Base-by-base conservation (phyloP, 2,888 invertebrate genomes). In the Gonocerus acuteangulatus region DNA sequence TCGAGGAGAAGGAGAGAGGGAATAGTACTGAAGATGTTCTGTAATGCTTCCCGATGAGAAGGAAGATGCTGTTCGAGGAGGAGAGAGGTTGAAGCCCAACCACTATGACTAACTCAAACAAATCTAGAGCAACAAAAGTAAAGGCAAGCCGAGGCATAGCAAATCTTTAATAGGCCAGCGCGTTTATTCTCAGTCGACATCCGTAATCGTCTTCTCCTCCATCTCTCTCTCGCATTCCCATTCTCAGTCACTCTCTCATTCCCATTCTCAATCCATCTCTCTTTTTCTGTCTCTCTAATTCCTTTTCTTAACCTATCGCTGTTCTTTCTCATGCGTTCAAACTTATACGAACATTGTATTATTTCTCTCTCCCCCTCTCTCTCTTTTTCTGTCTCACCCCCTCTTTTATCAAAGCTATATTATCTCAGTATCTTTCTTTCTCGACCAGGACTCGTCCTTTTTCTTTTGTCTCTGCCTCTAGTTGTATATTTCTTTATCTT, bases 141-240 rank as follows among this genome's bases (percentile, higher is more conserved):
- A 47, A 45, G 44, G 23, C 27, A 19, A 16, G 27, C 49, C 51
- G 44, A 23, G 19, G 61, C 64, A 64, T 62, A 64, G 42, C 64
- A 49, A 64, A 64, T 64, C 62, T 48, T 42, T 64, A 64, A 64
- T 64, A 51, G 64, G 3, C 13, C n/a, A 52, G 48, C 34, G 22
- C 60, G 59, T 47, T 62, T 57, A 62, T 62, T 62, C 58, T 51
- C 51, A 58, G n/a, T 23, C 36, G 36, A 59, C 59, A 59, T 57
- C 18, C 19, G 48, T 62, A 62, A 62, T 62, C 58, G 49, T 58
- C 16, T 32, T 34, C 51, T 32, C 21, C 11, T 39, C 15, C 39
- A 9, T 39, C 39, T 39, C 39, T 9, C 15, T 39, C n/a, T 15
- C 39, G 4, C n/a, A 39, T 15, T n/a, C 13, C 39, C 39, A 15